Evolutionary conservation across 2,888 invertebrate genomes (phyloP).

Genomic region (Seira ritae): DNA sequence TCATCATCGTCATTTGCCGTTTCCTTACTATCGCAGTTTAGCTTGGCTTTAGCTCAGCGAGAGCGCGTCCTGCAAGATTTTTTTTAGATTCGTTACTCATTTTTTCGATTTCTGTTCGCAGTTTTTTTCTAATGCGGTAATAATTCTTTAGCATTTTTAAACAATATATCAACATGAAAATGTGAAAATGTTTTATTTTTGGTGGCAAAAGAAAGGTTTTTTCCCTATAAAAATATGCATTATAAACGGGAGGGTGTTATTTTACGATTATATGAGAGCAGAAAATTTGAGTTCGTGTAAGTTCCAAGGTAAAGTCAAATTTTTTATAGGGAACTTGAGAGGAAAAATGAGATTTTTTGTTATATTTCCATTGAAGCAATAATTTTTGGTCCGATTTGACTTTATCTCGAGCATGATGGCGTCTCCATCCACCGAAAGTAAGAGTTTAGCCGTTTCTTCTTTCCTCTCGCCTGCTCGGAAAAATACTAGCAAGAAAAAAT

Average conservation of each 20-base stretch:
- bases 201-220: too few species aligned
- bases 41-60: constrained; percentile 22
- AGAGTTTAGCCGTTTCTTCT: constrained; percentile 44
- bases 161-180: constrained; percentile 25
- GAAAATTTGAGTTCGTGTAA: too few species aligned
- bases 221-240: too few species aligned
- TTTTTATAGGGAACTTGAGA: not conserved
- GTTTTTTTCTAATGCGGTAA: too few species aligned
- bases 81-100: too few species aligned
- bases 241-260: too few species aligned
- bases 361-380: constrained; percentile 71
- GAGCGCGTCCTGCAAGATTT: too few species aligned
- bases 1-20: constrained; percentile 52
- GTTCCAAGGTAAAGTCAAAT: too few species aligned
- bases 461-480: not conserved
- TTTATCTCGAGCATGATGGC: constrained; percentile 72
- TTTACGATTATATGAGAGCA: too few species aligned
- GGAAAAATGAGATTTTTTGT: constrained; percentile 18
- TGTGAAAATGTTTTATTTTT: too few species aligned
- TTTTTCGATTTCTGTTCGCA: too few species aligned
- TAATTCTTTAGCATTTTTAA: too few species aligned
- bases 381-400: constrained; percentile 74
- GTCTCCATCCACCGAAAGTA: constrained; percentile 31
- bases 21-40: constrained; percentile 26
- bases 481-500: constrained; percentile 30